Percentiles rank a stretch among this genome's conserved stretches.
Conservation (phyloP, 2,888 invertebrate species). For the Choristoneura rosaceana region DNA sequence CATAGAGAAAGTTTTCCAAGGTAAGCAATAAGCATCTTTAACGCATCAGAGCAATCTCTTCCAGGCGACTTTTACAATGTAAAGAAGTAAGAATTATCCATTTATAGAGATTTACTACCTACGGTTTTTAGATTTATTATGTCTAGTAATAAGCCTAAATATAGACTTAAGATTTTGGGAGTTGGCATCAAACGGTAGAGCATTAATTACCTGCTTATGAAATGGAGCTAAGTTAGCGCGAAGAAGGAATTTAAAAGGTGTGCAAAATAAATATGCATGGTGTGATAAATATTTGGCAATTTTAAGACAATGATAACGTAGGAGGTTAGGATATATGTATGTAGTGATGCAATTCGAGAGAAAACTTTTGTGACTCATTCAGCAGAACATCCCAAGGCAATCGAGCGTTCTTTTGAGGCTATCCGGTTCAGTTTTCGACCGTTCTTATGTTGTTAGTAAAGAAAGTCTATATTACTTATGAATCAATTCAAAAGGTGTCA, state of each 20-base stretch:
- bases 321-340: neutral
- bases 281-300: neutral
- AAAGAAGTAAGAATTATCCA: no score
- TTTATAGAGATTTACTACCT: no score
- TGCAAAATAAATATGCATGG: neutral
- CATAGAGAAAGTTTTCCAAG: no score
- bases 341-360: neutral
- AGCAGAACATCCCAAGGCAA: neutral
- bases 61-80: no score
- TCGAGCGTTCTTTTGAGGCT: neutral
- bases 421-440: neutral
- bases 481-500: constrained; percentile 1
- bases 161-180: no score
- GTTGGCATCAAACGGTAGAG: no score
- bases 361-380: neutral
- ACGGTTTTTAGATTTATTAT: no score
- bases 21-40: no score
- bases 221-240: no score
- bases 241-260: neutral
- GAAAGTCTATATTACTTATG: neutral
- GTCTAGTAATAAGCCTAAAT: no score
- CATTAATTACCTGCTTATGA: no score
- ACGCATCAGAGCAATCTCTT: no score
- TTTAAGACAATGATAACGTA: neutral
- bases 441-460: neutral